Conservation (phyloP, 2,888 invertebrate genomes). For the Formica aserva region DNA sequence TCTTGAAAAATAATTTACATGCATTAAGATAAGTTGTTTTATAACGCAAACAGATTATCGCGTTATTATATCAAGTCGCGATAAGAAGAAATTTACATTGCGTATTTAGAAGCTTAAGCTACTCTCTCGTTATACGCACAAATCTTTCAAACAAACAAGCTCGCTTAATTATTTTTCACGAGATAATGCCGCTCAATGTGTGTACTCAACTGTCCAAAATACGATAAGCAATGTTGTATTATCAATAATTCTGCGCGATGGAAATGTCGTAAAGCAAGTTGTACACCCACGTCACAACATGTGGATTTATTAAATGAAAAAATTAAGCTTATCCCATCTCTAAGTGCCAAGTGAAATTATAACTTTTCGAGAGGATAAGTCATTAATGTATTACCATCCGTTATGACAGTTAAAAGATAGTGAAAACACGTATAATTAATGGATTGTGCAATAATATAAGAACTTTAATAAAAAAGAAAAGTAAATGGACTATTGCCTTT, state of each 20-base stretch:
- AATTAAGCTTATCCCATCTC: neutral
- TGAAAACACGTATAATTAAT: neutral
- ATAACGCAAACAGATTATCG: constrained; percentile 1
- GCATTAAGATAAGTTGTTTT: constrained; percentile 15
- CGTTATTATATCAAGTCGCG: neutral
- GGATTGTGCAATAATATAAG: neutral
- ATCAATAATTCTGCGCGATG: neutral
- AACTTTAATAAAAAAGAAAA: neutral
- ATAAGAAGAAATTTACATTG: constrained; percentile 31
- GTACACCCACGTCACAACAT: neutral
- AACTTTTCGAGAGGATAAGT: neutral
- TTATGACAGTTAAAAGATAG: neutral
- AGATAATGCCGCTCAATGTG: constrained; percentile 30
- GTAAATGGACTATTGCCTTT: constrained; percentile 8
- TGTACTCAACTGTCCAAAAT: constrained; percentile 44
- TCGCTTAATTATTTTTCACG: constrained; percentile 13
- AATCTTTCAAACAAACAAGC: constrained; percentile 40
- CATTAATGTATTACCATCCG: neutral
- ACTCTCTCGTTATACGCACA: neutral
- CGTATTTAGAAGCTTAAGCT: constrained; percentile 1
- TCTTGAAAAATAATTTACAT: constrained; percentile 20
- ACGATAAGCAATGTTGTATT: constrained; percentile 21
- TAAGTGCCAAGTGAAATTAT: neutral
- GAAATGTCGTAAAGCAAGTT: constrained; percentile 9
- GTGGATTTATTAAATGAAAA: neutral